Base-by-base conservation (phyloP, 2,888 invertebrate genomes). In the Hanleya hanleyi region DNA sequence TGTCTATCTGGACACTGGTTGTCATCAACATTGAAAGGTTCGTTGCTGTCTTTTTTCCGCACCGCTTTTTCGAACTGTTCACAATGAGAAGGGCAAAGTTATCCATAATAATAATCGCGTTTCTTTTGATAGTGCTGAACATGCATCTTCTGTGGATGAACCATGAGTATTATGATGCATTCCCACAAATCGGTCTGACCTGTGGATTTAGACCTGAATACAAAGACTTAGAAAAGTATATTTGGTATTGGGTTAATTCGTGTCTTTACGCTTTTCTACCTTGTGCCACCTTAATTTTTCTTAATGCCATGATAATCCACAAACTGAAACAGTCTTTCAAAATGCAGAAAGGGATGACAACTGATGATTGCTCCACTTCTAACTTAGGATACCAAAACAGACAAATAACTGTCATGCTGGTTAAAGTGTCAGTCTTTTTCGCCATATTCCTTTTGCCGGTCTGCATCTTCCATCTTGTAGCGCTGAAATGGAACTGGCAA, bases 231-330 rank as follows among this genome's bases (percentile, higher is more conserved):
- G 74, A 82, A 26, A 65, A 75, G 18, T 69, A 77, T 18, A 71
- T 75, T 6, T 85, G 85, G 84, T 84, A 82, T 70, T 84, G 84
- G 84, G 80, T 86, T 32, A 84, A 86, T 74, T 85, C 81, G 1
- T 67, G 77, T 35, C 72, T 82, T 29, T 84, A 82, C 57, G 81
- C 83, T 15, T 71, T 86, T 26, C 36, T 83, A 2, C 86, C 86
- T 2, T 81, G 82, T 38, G 38, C 80, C n/a, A 62, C 83, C 0
- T 81, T 85, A 18, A 66, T 79, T 15, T 51, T 84, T 15, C 81
- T 85, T 67, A 85, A 86, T 72, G 69, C 78, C 1, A 73, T 86
- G 49, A 84, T 85, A 41, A 80, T 85, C n/a, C 69, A 73, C 37
- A 81, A 83, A 9, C 79, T 85, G 9, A 69, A 77, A 32, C 71